Percentiles rank a stretch among this genome's conserved stretches.
These are phyloP conservation scores for Drosophila trapezifrons DNA, from an alignment of 1,140 invertebrate genomes.

Conservation along the genomic window DNA sequence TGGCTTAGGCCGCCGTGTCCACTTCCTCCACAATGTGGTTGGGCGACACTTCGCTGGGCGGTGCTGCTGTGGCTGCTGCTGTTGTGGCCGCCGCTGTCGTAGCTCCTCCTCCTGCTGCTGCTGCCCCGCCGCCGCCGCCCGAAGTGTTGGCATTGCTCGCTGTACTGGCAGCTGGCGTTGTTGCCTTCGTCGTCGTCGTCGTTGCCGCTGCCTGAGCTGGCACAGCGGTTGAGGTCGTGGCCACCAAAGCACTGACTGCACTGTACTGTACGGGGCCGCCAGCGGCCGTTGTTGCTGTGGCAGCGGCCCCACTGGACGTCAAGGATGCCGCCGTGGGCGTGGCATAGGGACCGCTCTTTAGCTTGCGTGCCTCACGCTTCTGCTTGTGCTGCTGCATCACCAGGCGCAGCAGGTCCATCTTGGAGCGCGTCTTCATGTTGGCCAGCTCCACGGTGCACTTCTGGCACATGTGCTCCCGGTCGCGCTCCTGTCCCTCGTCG, in stretches of 20 bases:
- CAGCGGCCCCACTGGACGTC: not conserved
- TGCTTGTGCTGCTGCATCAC: constrained; percentile 95
- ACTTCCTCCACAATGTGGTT: constrained; percentile 84
- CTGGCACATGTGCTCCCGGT: constrained; percentile 70
- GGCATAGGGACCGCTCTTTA: constrained; percentile 90
- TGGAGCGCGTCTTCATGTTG: constrained; percentile 92
- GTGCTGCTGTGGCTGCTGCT: constrained; percentile 37
- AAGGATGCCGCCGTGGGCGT: constrained; percentile 57
- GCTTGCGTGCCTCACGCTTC: constrained; percentile 90
- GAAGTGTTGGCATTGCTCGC: constrained; percentile 9
- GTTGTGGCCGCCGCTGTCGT: constrained; percentile 37
- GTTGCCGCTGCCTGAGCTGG: constrained; percentile 10
- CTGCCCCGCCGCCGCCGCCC: not conserved
- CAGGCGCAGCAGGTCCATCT: constrained; percentile 92
- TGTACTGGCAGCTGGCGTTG: constrained; percentile 5
- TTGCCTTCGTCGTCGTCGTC: not conserved
- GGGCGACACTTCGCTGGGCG: constrained; percentile 76
- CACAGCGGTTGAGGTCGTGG: constrained; percentile 24
- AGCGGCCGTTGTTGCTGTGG: not conserved
- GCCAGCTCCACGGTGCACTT: constrained; percentile 87
- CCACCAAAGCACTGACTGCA: constrained; percentile 55
- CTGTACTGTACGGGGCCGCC: constrained; percentile 45
- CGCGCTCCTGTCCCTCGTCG: constrained; percentile 40
- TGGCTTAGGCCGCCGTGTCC: constrained; percentile 79
- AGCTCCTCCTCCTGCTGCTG: not conserved